A percentile compares a stretch with the other conserved stretches of the same genome.
Conservation (phyloP, 2,797 vertebrate species). For the Mionectes olivaceus region DNA sequence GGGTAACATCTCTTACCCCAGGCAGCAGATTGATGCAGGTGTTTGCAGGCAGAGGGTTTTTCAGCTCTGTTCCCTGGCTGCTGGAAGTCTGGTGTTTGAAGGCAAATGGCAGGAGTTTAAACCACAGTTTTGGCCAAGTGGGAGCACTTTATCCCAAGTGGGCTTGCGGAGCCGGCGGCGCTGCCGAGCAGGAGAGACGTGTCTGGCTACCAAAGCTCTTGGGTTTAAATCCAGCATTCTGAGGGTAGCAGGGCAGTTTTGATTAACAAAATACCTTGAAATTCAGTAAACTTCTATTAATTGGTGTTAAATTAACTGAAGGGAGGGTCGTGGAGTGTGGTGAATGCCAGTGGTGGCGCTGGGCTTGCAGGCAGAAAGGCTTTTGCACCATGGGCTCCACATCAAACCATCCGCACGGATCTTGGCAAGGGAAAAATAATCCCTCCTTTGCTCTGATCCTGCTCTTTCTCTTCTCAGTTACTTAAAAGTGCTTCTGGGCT, state of each 20-base stretch:
- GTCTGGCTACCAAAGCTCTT: not conserved
- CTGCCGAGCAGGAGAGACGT: fast-evolving
- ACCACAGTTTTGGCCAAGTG: not conserved
- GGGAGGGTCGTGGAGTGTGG: not conserved
- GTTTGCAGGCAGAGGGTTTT: not conserved
- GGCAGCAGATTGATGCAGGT: not conserved
- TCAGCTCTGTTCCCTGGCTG: not conserved
- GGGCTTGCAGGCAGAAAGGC: not conserved
- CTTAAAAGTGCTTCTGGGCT: not conserved
- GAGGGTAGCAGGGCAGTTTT: not conserved
- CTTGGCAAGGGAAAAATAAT: not conserved
- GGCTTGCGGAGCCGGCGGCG: not conserved
- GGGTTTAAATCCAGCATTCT: not conserved
- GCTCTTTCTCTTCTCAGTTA: not conserved
- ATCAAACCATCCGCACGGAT: not conserved
- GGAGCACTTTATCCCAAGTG: not conserved
- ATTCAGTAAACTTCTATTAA: not conserved
- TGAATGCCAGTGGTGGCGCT: not conserved
- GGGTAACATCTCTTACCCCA: not conserved
- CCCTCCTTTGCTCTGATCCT: not conserved
- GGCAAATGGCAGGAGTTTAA: not conserved
- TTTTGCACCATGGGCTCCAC: fast-evolving
- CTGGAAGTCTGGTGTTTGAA: not conserved
- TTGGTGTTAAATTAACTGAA: not conserved
- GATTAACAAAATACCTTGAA: not conserved